A percentile compares a stretch with the other conserved stretches of the same genome.
Conservation (phyloP, 2,797 vertebrate genomes). For the Podarcis lilfordi region DNA sequence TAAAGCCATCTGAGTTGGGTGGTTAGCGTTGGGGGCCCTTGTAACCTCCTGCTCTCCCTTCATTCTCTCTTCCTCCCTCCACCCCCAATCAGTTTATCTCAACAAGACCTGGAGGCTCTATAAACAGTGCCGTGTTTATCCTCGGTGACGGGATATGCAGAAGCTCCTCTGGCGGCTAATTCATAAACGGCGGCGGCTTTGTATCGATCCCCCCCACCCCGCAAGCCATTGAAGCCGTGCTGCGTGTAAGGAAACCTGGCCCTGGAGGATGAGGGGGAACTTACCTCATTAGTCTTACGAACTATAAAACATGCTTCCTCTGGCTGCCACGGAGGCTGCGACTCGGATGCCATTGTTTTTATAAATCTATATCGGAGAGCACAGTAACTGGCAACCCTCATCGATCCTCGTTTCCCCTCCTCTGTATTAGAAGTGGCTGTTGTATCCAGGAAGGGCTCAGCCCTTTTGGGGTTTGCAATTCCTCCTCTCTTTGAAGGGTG, state of each 20-base stretch:
- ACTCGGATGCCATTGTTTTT: conserved; percentile 75
- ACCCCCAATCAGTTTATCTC: conserved; percentile 23
- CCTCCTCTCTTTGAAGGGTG: conserved; percentile 71
- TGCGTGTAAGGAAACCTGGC: conserved; percentile 42
- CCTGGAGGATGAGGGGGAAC: conserved; percentile 38
- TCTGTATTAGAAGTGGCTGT: too few relatives aligned
- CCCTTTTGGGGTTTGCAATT: conserved; percentile 46
- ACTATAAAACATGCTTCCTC: conserved; percentile 51
- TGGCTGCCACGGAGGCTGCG: conserved; percentile 28
- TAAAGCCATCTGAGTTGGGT: neutral
- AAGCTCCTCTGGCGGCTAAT: neutral
- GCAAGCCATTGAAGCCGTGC: neutral
- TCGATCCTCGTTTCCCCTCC: conserved; percentile 49
- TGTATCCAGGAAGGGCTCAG: too few relatives aligned
- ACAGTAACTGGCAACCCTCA: conserved; percentile 77
- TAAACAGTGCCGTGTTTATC: conserved; percentile 45
- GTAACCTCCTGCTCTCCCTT: neutral
- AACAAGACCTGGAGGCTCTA: conserved; percentile 33
- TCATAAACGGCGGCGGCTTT: neutral
- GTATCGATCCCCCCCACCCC: neutral
- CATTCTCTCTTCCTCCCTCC: too few relatives aligned
- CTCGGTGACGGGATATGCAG: conserved; percentile 39
- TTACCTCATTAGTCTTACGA: conserved; percentile 67
- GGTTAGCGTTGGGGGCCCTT: neutral
- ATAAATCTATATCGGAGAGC: conserved; percentile 80